Percentiles rank a stretch among this genome's conserved stretches.
phyloP scores from a whole-genome alignment of 2,797 vertebrate genomes.

The Enteromius unitaeniatus region DNA sequence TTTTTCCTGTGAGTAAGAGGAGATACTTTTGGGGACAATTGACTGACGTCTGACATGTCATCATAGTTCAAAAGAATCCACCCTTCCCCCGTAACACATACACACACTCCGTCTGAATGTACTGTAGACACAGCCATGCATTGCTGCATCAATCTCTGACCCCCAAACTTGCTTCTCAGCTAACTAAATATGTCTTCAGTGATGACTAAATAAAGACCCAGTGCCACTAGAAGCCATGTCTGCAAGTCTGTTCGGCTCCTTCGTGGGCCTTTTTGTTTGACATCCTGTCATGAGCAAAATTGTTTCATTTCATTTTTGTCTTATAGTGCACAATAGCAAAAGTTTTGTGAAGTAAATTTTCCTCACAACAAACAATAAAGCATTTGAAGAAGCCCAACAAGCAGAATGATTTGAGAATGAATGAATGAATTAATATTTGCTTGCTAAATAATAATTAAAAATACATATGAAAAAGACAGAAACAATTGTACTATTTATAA shows the following conservation, averaged over 20 bases:
- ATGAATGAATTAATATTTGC: background rate
- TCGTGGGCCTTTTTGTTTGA: background rate
- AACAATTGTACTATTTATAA: background rate
- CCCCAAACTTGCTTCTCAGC: slow-evolving; percentile 35
- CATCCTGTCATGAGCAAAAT: background rate
- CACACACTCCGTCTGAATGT: slow-evolving; percentile 48
- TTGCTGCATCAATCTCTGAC: slow-evolving; percentile 37
- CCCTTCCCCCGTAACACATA: background rate
- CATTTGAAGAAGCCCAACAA: slow-evolving; percentile 13
- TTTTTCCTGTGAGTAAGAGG: slow-evolving; percentile 11
- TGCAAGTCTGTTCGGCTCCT: slow-evolving; percentile 16
- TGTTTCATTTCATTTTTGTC: background rate
- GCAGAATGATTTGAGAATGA: background rate
- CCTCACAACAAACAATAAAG: background rate
- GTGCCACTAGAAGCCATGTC: slow-evolving; percentile 6
- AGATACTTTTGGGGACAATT: slow-evolving; percentile 44
- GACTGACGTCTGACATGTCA: slow-evolving; percentile 38
- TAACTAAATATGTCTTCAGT: slow-evolving; percentile 23
- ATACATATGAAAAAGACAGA: background rate
- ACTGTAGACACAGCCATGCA: slow-evolving; percentile 61
- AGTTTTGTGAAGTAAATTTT: background rate
- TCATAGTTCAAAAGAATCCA: slow-evolving; percentile 16
- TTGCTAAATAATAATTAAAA: background rate
- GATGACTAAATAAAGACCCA: slow-evolving; percentile 51
- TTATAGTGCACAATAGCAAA: background rate